Evolutionary conservation across 2,113 vertebrate species (phyloP), one percentile per base, ranked within the genome.

Genomic region (Xiphophorus hellerii): DNA sequence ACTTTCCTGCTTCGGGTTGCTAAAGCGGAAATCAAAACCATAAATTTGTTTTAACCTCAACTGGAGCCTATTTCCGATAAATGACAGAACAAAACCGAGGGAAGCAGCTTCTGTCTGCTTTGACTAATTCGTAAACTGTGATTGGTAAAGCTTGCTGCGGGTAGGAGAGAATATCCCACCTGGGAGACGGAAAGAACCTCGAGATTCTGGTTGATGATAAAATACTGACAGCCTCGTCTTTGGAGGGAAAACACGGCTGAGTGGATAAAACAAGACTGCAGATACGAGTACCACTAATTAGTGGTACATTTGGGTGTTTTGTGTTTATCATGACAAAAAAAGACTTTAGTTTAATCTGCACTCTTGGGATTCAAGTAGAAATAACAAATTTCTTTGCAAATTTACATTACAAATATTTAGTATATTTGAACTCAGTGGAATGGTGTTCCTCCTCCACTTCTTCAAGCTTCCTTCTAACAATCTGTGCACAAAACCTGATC

Each of bases 21-120:
- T 66, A 79, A 85, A 69, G 72, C 68, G 72, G 62, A 85, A 84
- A 88, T 90, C 87, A 82, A 84, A 90, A 74, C 54, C 87, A 84
- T 66, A 51, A 74, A 62, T 87, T 54, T 76, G 75, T 66, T 84
- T 76, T 77, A 74, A 86, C 83, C 80, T 82, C 62, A 2, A 69
- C 78, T 80, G 62, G 35, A 80, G 85, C 70, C 0, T 11, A 78
- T 88, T 84, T 64, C 77, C 77, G 69, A 54, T 69, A 72, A 90
- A 82, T 42, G 67, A 62, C 37, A 63, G 71, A 69, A 27, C 77
- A 76, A 64, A 84, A 87, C 73, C 0, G 20, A 58, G 76, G 44
- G 42, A 64, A 74, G 20, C 29, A 37, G 69, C 68, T 37, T 11
- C 15, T 78, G 17, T 66, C 15, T 5, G 31, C 79, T 44, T 29